Percentiles rank a stretch among this genome's conserved stretches.
These are phyloP conservation scores for Forbesichthys agassizii DNA, from an alignment of 2,113 vertebrate genomes.

Conservation along the genomic window DNA sequence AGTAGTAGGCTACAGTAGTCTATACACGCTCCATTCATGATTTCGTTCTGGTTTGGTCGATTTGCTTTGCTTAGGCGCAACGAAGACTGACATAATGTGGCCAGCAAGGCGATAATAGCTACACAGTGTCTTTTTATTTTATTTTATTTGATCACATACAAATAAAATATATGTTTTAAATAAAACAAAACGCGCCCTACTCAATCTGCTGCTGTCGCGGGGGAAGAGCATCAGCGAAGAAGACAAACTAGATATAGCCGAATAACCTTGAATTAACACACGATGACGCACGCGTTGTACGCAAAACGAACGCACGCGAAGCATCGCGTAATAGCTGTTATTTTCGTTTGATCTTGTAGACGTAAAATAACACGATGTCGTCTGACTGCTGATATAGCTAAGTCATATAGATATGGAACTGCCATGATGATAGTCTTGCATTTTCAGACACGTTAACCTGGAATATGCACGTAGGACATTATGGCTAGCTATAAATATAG, in stretches of 20 bases:
- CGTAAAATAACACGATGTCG: too few species aligned
- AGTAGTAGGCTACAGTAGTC: conserved; percentile 7
- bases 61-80: not conserved
- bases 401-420: too few species aligned
- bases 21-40: conserved; percentile 51
- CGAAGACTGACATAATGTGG: not conserved
- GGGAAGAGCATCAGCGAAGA: conserved; percentile 23
- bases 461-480: too few species aligned
- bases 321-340: not conserved
- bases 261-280: conserved; percentile 64
- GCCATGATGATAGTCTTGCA: too few species aligned
- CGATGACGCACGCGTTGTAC: conserved; percentile 5
- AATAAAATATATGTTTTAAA: not conserved
- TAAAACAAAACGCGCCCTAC: too few species aligned
- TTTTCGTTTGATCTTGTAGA: not conserved
- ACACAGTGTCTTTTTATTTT: not conserved
- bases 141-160: not conserved
- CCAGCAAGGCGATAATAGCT: not conserved
- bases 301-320: not conserved
- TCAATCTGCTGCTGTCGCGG: conserved; percentile 30
- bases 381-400: too few species aligned
- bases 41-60: conserved; percentile 29
- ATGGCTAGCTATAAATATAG: too few species aligned
- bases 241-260: not conserved
- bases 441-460: too few species aligned